phyloP scores from a whole-genome alignment of 1,140 invertebrate genomes.

The Leptinotarsa undecemlineata region DNA sequence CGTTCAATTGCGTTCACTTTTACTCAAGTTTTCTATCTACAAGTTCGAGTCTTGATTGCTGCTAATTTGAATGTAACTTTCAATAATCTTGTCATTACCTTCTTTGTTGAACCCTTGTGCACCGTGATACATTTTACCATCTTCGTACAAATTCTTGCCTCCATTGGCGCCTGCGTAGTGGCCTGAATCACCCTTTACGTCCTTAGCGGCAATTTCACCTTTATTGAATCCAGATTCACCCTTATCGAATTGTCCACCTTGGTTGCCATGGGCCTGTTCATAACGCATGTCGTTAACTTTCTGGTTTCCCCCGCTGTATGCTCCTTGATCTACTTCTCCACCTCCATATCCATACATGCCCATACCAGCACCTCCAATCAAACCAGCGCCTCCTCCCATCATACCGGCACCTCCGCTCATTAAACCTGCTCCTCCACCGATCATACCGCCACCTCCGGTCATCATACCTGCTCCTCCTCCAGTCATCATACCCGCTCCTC shows the following conservation, averaged over 20 bases:
- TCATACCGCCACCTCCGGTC: conserved; percentile 16
- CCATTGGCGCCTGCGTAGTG: conserved; percentile 61
- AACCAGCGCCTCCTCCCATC: neutral
- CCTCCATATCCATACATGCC: conserved; percentile 43
- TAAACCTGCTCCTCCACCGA: conserved; percentile 5
- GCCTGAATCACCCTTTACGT: conserved; percentile 60
- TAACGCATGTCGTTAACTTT: conserved; percentile 58
- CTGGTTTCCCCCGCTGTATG: conserved; percentile 61
- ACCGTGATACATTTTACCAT: conserved; percentile 62
- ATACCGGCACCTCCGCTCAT: neutral
- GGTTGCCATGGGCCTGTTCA: conserved; percentile 59
- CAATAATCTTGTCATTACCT: conserved; percentile 54
- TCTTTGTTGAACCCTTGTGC: conserved; percentile 60
- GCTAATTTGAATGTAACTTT: too few species aligned
- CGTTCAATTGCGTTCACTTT: neutral
- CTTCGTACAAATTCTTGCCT: conserved; percentile 61
- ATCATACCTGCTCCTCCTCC: conserved; percentile 12
- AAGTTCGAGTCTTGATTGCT: neutral
- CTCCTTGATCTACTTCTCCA: conserved; percentile 60
- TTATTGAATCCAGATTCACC: conserved; percentile 60
- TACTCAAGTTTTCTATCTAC: neutral
- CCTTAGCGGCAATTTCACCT: conserved; percentile 57
- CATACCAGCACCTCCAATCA: conserved; percentile 12
- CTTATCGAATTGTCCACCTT: conserved; percentile 59
- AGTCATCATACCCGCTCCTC: conserved; percentile 12